A percentile compares a stretch with the other conserved stretches of the same genome.
phyloP scores from a whole-genome alignment of 2,797 vertebrate genomes.

The Coregonus suidteri region DNA sequence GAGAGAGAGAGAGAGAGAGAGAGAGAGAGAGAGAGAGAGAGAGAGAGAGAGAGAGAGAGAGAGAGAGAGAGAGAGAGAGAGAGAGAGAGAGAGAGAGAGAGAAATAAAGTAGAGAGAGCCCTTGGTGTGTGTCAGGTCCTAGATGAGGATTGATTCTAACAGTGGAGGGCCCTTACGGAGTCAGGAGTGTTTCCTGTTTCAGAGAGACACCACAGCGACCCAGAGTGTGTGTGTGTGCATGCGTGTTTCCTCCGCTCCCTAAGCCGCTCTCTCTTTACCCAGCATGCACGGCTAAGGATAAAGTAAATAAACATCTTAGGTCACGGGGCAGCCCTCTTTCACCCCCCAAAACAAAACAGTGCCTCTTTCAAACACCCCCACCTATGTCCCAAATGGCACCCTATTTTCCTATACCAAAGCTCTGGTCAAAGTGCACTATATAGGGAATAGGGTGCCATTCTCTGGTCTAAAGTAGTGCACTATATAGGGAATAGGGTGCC shows the following conservation, averaged over 20 bases:
- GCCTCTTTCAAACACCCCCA: slow-evolving; percentile 60
- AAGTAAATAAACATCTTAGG: slow-evolving; percentile 83
- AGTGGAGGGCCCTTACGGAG: slow-evolving; percentile 66
- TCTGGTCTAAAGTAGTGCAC: no score
- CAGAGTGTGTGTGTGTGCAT: slow-evolving; percentile 42
- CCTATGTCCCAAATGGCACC: not conserved
- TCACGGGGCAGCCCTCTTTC: slow-evolving; percentile 77
- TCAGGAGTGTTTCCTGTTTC: slow-evolving; percentile 74
- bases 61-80: slow-evolving; percentile 26
- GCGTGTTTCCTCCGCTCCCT: slow-evolving; percentile 44
- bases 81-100: slow-evolving; percentile 42
- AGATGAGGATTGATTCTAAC: slow-evolving; percentile 61
- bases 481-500: no score
- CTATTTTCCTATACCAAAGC: not conserved
- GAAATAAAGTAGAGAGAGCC: not conserved
- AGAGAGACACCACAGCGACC: slow-evolving; percentile 61
- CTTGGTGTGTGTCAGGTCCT: slow-evolving; percentile 65
- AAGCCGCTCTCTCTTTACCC: slow-evolving; percentile 72
- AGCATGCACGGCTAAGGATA: slow-evolving; percentile 77
- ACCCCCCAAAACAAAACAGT: slow-evolving; percentile 81
- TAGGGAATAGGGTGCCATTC: no score
- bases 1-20: slow-evolving; percentile 14
- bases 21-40: slow-evolving; percentile 39
- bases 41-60: slow-evolving; percentile 31
- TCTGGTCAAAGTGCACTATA: no score